Base-by-base conservation (phyloP, 2,113 vertebrate genomes). In the Oryzias melastigma region DNA sequence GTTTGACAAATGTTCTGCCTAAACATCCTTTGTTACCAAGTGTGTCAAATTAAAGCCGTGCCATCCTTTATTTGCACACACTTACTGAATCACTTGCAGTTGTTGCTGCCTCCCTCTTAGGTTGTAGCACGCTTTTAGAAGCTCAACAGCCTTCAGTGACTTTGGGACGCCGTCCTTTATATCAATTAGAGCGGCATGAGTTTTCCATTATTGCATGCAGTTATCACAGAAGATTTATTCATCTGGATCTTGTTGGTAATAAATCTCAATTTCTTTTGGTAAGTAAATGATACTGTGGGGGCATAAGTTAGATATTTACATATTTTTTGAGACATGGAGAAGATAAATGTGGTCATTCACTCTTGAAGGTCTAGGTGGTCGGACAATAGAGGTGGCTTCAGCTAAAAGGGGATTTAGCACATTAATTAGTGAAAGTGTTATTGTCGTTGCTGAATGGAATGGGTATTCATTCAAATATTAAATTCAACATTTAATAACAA, bases 111-210 rank as follows among this genome's bases (percentile, higher is more conserved):
- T 73, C 18, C 0, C 53, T 40, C 47, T 25, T 45, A 57, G 57
- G 60, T 63, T 73, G 51, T 57, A 57, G 43, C 68, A 66, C 59
- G 73, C 65, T 68, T 55, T 73, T 17, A 35, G 17, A 59, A 56
- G 58, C 42, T 58, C 79, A 63, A 58, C 55, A 80, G 78, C 76
- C 78, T 60, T 67, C 51, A 64, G 65, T 72, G 72, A 62, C 72
- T 81, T 78, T 68, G 50, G 62, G 42, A 66, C 63, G 46, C 61
- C 66, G 79, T 81, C 75, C 51, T 80, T 64, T 78, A 43, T 78
- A 80, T 81, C 77, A 84, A 78, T 85, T 88, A 85, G 58, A 65
- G 70, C 40, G 46, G 20, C 55, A 57, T 70, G 59, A 72, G 63
- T 72, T 63, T 82, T 56, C 60, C 58, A 68, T 82, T 75, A 75